Evolutionary conservation across 2,113 vertebrate species (phyloP).

Genomic region (Oncorhynchus tshawytscha): DNA sequence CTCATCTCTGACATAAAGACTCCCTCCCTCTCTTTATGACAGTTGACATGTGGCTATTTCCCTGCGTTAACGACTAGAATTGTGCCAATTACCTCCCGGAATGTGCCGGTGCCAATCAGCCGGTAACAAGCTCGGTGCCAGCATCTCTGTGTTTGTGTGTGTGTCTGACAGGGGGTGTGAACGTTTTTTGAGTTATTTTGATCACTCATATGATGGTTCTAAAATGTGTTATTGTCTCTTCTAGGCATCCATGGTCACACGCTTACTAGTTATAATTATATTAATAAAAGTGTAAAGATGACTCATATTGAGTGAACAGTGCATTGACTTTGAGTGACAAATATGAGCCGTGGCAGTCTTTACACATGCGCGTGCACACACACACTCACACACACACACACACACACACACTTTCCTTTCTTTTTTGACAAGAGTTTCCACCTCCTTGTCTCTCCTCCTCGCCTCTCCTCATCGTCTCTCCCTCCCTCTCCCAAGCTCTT

Average conservation of each 20-base stretch:
- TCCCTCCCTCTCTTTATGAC: not conserved
- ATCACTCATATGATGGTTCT: not conserved
- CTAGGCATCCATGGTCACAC: no score
- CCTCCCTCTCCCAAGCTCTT: conserved; percentile 55
- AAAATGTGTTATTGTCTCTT: not conserved
- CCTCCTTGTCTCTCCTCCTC: conserved; percentile 24
- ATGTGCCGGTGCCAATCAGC: not conserved
- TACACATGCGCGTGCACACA: not conserved
- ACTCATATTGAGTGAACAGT: no score
- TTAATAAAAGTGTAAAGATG: no score
- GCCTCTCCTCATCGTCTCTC: conserved; percentile 18
- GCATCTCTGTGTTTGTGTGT: not conserved
- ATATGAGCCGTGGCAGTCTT: not conserved
- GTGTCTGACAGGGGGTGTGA: conserved; percentile 12
- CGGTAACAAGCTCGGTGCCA: not conserved
- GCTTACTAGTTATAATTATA: no score
- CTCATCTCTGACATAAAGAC: no score
- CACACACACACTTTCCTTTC: conserved; percentile 2
- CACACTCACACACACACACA: not conserved
- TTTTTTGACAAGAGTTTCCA: conserved; percentile 44
- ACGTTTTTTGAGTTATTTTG: not conserved
- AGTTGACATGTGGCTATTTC: not conserved
- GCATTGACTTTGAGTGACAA: not conserved
- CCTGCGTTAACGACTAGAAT: not conserved
- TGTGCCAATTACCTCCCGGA: not conserved